Percentiles rank a stretch among this genome's conserved stretches.
Conservation (phyloP, 2,797 vertebrate species). For the Channallabes apus region DNA sequence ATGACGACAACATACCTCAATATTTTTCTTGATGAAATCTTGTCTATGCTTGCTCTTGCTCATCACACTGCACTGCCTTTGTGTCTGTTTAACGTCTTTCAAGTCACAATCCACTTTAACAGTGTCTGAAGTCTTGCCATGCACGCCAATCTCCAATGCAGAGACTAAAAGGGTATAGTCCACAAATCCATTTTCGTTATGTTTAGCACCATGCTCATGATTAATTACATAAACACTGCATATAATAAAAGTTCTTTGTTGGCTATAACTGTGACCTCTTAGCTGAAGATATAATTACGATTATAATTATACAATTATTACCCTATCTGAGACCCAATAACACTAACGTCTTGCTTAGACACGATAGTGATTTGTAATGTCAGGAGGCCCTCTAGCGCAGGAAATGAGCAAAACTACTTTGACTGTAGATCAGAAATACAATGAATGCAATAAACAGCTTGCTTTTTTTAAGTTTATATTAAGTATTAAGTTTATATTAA, state of each 20-base stretch:
- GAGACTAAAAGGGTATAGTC: background rate
- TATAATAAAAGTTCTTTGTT: background rate
- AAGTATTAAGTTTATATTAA: too few relatives aligned
- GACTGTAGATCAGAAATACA: background rate
- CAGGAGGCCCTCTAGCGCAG: slow-evolving; percentile 66
- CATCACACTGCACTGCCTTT: slow-evolving; percentile 55
- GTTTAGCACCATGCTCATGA: background rate
- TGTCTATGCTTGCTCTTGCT: slow-evolving; percentile 69
- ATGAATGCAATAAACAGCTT: background rate
- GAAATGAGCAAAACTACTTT: slow-evolving; percentile 37
- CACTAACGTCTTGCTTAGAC: background rate
- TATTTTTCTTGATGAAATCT: slow-evolving; percentile 89
- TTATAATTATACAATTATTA: background rate
- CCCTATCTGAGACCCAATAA: background rate
- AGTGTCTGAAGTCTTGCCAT: slow-evolving; percentile 40
- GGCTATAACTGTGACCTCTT: background rate
- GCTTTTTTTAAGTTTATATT: too few relatives aligned
- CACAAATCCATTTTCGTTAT: background rate
- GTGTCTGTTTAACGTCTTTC: slow-evolving; percentile 52
- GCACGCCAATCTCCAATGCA: slow-evolving; percentile 51
- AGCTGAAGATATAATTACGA: too few relatives aligned
- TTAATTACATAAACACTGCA: background rate
- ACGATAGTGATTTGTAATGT: slow-evolving; percentile 36
- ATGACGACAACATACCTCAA: slow-evolving; percentile 83
- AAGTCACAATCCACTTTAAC: slow-evolving; percentile 54